Base-by-base conservation (phyloP, 2,113 vertebrate genomes). In the Xenopus laevis region DNA sequence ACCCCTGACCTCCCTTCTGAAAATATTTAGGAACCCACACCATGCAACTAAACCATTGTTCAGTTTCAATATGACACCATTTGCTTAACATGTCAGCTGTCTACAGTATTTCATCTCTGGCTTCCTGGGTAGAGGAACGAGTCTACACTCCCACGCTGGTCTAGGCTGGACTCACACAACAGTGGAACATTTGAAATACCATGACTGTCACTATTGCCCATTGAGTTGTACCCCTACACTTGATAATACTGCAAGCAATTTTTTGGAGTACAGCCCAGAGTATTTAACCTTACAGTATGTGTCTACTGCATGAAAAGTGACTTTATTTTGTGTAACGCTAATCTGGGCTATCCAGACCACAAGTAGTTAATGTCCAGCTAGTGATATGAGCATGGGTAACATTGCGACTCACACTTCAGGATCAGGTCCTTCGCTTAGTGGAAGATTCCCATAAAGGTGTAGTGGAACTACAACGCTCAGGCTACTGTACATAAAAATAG, bases 21-120 rank as follows among this genome's bases (percentile, higher is more conserved):
- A 84, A 84, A 87, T 89, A 84, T 86, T 88, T 85, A 83, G 80
- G 84, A 87, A 85, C 83, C 80, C 84, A 82, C 78, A 84, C 81
- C 0, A 59, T 70, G 83, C 53, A 86, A 81, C 81, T 83, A 80
- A 81, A 77, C 61, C 79, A 81, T 82, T 76, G 84, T 81, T 84
- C 79, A 0, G 74, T 84, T 82, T 81, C 83, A 83, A 21, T 12
- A 7, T 0, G 65, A 55, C 81, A 79, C 82, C 82, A 83, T 87
- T 86, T 86, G 85, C 82, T 83, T 84, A 65, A 76, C 27, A 64
- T 74, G 77, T 85, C 88, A 89, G 85, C 88, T 89, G 86, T 88
- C 79, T 71, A 72, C 78, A 72, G 80, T 87, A 86, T 86, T 86
- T 87, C 81, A 87, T 86, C 82, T 82, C 58, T 11, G 1, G 52